A percentile compares a stretch with the other conserved stretches of the same genome.
phyloP scores from a whole-genome alignment of 2,888 invertebrate genomes.

The Pantelozetes paolii region DNA sequence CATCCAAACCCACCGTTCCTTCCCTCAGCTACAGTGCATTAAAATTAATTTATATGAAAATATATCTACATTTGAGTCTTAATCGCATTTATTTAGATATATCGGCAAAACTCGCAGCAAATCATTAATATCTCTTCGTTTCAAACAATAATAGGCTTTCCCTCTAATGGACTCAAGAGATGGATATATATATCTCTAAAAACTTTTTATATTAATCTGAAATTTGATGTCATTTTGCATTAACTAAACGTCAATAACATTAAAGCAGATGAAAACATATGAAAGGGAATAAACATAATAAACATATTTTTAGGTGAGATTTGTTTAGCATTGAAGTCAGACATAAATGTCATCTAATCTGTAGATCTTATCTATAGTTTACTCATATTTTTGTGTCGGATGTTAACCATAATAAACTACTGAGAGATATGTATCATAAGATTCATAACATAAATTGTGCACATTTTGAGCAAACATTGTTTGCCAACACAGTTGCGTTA shows the following conservation, averaged over 20 bases:
- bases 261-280: not conserved
- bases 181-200: not conserved
- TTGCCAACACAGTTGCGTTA: not conserved
- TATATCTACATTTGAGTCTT: conserved; percentile 27
- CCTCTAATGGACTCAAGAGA: conserved; percentile 10
- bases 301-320: conserved; percentile 19
- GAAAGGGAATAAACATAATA: not conserved
- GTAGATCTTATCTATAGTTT: conserved; percentile 3
- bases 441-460: not conserved
- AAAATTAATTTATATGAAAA: not conserved
- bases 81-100: conserved; percentile 19
- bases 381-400: not conserved
- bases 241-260: not conserved
- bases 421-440: no score
- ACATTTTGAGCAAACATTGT: not conserved
- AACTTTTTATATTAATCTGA: no score
- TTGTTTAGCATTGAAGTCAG: not conserved
- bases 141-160: conserved; percentile 24
- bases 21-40: not conserved
- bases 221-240: not conserved
- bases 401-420: not conserved
- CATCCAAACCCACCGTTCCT: no score
- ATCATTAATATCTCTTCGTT: conserved; percentile 22
- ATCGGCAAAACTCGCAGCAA: not conserved
- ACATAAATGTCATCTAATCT: conserved; percentile 26